A percentile compares a stretch with the other conserved stretches of the same genome.
phyloP scores from a whole-genome alignment of 1,140 invertebrate species.

The Plectus sambesii region DNA sequence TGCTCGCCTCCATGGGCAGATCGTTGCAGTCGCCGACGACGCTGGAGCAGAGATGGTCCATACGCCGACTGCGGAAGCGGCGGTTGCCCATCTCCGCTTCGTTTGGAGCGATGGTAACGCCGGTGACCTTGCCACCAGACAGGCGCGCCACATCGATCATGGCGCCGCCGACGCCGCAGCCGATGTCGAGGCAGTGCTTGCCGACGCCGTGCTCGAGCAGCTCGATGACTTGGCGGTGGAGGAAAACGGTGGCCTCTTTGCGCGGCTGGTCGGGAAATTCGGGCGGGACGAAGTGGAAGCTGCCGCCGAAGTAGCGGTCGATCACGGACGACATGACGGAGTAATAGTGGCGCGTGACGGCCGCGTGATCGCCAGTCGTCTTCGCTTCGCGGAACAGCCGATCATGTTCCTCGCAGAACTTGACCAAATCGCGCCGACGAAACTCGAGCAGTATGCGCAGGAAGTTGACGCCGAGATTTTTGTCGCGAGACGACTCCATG shows the following conservation, averaged over 20 bases:
- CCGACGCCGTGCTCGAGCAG: constrained; percentile 27
- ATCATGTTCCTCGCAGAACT: constrained; percentile 34
- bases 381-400: constrained; percentile 32
- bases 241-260: constrained; percentile 27
- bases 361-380: constrained; percentile 25
- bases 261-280: constrained; percentile 13
- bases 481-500: no score
- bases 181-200: constrained; percentile 37
- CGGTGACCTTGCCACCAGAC: constrained; percentile 36
- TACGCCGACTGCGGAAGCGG: constrained; percentile 26
- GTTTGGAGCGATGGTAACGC: constrained; percentile 40
- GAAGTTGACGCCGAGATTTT: no score
- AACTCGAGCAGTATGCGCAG: constrained; percentile 21
- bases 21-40: constrained; percentile 56
- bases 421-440: constrained; percentile 22
- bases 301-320: constrained; percentile 44
- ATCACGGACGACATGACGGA: constrained; percentile 44
- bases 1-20: constrained; percentile 40
- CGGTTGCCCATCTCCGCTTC: constrained; percentile 38
- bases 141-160: constrained; percentile 34
- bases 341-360: constrained; percentile 42
- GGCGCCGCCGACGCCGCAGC: constrained; percentile 42
- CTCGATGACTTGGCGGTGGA: constrained; percentile 33
- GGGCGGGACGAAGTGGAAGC: constrained; percentile 42
- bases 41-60: constrained; percentile 25